Evolutionary conservation across 2,888 invertebrate genomes (phyloP), one percentile per base, ranked within the genome.

Genomic region (Taenaris catops): DNA sequence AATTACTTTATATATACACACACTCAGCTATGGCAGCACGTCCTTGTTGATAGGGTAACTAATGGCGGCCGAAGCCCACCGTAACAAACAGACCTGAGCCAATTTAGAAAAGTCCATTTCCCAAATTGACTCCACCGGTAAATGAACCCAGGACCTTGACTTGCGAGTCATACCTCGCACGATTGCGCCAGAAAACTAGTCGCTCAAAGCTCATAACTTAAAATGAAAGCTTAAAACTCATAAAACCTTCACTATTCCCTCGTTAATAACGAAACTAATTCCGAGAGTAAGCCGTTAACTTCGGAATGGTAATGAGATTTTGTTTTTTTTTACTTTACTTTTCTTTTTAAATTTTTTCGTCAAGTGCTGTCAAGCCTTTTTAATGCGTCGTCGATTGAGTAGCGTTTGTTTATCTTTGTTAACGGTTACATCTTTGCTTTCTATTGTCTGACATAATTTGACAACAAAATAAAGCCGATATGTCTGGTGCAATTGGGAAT

Each of bases 251-350:
- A 64, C 65, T 60, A 62, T 63, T 58, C 60, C 53, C 41, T 53
- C 51, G 54, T 63, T 67, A 67, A 62, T 62, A 69, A 66, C 65
- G 51, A 65, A 68, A 61, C 62, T 63, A 65, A 68, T 65, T 67
- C 54, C 51, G 45, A 56, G 59, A 69, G 64, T 66, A 55, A 68
- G 69, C 60, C 60, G 68, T 75, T 72, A 74, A 71, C 61, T 56
- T 51, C 41, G 47, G 48, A 53, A 58, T 54, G 46, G 57, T 72
- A 72, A 76, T 73, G 67, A 65, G 65, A 51, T 61, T 63, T 63
- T 56, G 29, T 38, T 29, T 45, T 47, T 44, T 51, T 49, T 36
- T 34, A 33, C 51, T 7, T 7, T 12, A 21, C 9, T 21, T 9
- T 17, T 14, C 14, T 3, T n/a, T n/a, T n/a, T n/a, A n/a, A n/a